Percentiles rank a stretch among this genome's conserved stretches.
These are phyloP conservation scores for Mustelus asterias DNA, from an alignment of 2,113 vertebrate genomes.

Conservation along the genomic window DNA sequence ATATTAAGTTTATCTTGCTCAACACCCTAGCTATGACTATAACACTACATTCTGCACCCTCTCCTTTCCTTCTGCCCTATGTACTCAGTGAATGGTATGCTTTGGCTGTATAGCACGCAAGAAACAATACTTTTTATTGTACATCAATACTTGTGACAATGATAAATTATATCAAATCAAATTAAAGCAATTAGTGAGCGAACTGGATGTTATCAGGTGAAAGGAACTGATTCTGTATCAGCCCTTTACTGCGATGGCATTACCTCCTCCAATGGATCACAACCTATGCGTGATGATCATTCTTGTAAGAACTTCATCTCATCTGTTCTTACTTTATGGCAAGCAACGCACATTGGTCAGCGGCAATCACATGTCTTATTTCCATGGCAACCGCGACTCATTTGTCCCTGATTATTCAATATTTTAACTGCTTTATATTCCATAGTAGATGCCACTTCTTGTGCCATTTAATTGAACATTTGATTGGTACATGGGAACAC, in stretches of 20 bases:
- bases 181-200: background rate
- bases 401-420: background rate
- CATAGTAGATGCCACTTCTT: background rate
- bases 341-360: background rate
- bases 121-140: too few relatives aligned
- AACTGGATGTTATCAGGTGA: background rate
- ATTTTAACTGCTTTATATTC: background rate
- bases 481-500: background rate
- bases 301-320: background rate
- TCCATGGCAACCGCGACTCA: background rate
- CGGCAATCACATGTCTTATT: background rate
- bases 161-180: too few relatives aligned
- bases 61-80: too few relatives aligned
- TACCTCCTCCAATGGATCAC: background rate
- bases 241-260: background rate
- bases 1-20: too few relatives aligned
- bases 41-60: too few relatives aligned
- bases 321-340: background rate
- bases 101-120: too few relatives aligned
- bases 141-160: too few relatives aligned
- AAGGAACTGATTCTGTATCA: background rate
- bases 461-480: background rate
- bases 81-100: too few relatives aligned
- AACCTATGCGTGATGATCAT: background rate
- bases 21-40: too few relatives aligned